phyloP scores from a whole-genome alignment of 2,797 vertebrate genomes.

The Myripristis murdjan region DNA sequence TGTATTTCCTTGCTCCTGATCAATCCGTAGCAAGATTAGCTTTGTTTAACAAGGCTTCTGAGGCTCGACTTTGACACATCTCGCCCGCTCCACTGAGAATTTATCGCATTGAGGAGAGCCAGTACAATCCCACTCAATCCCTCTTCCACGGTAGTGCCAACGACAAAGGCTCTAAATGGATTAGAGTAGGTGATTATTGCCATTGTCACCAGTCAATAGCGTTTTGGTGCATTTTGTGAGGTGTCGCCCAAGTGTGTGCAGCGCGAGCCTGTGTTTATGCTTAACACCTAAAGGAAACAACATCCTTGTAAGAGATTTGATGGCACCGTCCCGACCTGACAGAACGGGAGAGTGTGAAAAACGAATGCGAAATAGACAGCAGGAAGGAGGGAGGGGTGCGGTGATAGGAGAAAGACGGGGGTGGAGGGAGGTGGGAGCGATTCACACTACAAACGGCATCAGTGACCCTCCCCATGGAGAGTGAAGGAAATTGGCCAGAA shows the following conservation, averaged over 20 bases:
- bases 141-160: conserved; percentile 57
- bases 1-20: conserved; percentile 43
- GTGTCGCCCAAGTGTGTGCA: conserved; percentile 35
- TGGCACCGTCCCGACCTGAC: conserved; percentile 33
- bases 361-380: not conserved
- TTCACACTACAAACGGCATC: conserved; percentile 70
- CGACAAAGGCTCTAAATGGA: conserved; percentile 84
- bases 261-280: conserved; percentile 23
- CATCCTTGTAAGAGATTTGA: conserved; percentile 53
- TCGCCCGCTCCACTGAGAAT: conserved; percentile 50
- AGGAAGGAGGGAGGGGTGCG: conserved; percentile 1
- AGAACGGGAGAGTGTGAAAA: conserved; percentile 53
- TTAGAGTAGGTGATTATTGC: conserved; percentile 84
- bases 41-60: conserved; percentile 73
- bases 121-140: conserved; percentile 66
- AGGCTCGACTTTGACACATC: conserved; percentile 69
- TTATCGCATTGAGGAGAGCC: conserved; percentile 58
- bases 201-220: conserved; percentile 74
- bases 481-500: conserved; percentile 72
- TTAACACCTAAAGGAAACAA: conserved; percentile 53
- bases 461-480: conserved; percentile 57
- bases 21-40: conserved; percentile 69
- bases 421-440: conserved; percentile 28
- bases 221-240: conserved; percentile 64
- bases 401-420: conserved; percentile 29